Base-by-base conservation (phyloP, 2,113 vertebrate genomes). In the Galeopterus variegatus region DNA sequence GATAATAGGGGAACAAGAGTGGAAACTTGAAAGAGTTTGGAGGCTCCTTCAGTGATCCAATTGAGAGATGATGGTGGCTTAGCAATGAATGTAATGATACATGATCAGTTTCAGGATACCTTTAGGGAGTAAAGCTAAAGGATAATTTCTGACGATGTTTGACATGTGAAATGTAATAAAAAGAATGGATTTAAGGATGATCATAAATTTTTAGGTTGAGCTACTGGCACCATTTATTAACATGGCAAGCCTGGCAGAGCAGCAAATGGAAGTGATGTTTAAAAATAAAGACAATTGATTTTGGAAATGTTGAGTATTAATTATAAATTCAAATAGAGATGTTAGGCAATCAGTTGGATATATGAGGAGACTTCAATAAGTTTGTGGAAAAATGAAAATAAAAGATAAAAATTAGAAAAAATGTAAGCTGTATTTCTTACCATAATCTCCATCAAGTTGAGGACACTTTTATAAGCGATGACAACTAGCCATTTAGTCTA, bases 281-380 rank as follows among this genome's bases (percentile, higher is more conserved):
- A 48, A 94, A 91, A 83, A 82, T 69, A 85, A 60, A 67, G 48
- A 21, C 4, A 31, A 48, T 69, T 73, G 54, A 76, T 65, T 95
- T 88, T 48, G 26, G 23, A 94, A 84, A 94, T 58, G 2, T 60
- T 75, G 45, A 67, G 12, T 83, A 9, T 77, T 94, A 21, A 79
- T 67, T 82, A 65, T 13, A 79, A 6, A 69, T 67, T 82, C 31
- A 83, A 52, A 79, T 41, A 65, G 15, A 28, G 4, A 73, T 90
- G 2, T 26, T 75, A 88, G 84, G 3, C 31, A 36, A 65, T 62
- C 6, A 69, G 41, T 23, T 81, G 18, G 3, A 81, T 21, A 26
- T 62, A 41, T 41, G 41, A 41, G 41, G 41, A 4, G 41, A 41
- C 41, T 41, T 41, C 41, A 41, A 41, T 41, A 41, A 41, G 41